These are phyloP conservation scores for Gastrophysa polygoni DNA, from an alignment of 2,888 invertebrate genomes.

Conservation along the genomic window DNA sequence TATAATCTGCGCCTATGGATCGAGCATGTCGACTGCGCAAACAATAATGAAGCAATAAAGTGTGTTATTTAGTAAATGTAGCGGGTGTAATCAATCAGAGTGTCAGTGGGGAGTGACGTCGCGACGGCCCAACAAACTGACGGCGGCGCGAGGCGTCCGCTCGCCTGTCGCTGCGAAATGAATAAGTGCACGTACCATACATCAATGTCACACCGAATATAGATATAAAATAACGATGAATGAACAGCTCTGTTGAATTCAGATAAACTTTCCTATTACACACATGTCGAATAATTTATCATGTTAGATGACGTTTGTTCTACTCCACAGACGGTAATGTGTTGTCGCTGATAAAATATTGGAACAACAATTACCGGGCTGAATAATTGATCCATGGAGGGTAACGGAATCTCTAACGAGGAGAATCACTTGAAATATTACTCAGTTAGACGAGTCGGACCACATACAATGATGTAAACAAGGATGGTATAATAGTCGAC, in stretches of 20 bases:
- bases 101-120: slow-evolving; percentile 56
- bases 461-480: too few species aligned
- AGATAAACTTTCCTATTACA: slow-evolving; percentile 60
- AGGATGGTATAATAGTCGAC: too few species aligned
- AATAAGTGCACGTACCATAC: slow-evolving; percentile 60
- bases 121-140: slow-evolving; percentile 45
- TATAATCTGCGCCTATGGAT: too few species aligned
- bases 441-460: too few species aligned
- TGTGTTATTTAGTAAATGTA: slow-evolving; percentile 57
- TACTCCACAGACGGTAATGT: slow-evolving; percentile 37
- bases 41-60: slow-evolving; percentile 57
- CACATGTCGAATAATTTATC: slow-evolving; percentile 58
- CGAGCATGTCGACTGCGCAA: slow-evolving; percentile 24
- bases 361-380: slow-evolving; percentile 24
- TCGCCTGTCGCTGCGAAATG: slow-evolving; percentile 54
- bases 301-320: slow-evolving; percentile 46
- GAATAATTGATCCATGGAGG: slow-evolving; percentile 20
- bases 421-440: too few species aligned
- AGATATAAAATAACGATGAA: slow-evolving; percentile 61
- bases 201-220: slow-evolving; percentile 60
- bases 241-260: slow-evolving; percentile 59
- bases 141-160: slow-evolving; percentile 48
- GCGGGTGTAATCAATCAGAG: slow-evolving; percentile 57
- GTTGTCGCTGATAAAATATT: slow-evolving; percentile 27
- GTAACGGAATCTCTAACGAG: background rate